Percentiles rank a stretch among this genome's conserved stretches.
Evolutionary conservation across 2,888 invertebrate species (phyloP).

Genomic region (Drosophila multiciliata): DNA sequence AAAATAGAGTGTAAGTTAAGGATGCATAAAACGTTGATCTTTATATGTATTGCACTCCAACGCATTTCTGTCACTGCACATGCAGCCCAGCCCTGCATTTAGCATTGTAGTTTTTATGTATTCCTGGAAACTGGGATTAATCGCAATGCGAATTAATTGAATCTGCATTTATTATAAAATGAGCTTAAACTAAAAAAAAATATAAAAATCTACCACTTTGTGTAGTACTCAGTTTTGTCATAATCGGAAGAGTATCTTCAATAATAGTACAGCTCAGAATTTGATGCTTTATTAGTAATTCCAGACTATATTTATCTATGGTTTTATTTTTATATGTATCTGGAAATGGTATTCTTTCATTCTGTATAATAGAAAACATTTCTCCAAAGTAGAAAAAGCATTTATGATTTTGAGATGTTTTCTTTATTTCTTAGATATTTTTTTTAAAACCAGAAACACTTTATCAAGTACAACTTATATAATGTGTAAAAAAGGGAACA

Average conservation of each 20-base stretch:
- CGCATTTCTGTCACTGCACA: constrained; percentile 46
- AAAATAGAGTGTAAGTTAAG: constrained; percentile 83
- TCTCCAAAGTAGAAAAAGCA: not conserved
- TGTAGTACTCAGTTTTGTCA: not conserved
- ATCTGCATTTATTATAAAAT: constrained; percentile 12
- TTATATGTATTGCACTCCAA: constrained; percentile 62
- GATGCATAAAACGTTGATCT: constrained; percentile 81
- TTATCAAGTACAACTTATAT: too few species aligned
- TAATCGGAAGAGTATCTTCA: not conserved
- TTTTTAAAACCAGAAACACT: not conserved
- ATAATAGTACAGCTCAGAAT: not conserved
- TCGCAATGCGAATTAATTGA: constrained; percentile 8
- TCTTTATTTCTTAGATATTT: not conserved
- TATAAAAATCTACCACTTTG: not conserved
- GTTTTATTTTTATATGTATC: not conserved
- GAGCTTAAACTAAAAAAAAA: not conserved
- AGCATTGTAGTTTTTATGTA: constrained; percentile 47
- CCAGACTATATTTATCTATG: not conserved
- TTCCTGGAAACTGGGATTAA: constrained; percentile 44
- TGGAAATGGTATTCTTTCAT: not conserved
- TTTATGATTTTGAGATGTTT: not conserved
- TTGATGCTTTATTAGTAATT: not conserved
- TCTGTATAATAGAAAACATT: not conserved
- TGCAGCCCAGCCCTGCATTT: constrained; percentile 1
- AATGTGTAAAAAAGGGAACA: not conserved